Evolutionary conservation across 2,797 vertebrate species (phyloP).

Genomic region (Acipenser transmontanus): DNA sequence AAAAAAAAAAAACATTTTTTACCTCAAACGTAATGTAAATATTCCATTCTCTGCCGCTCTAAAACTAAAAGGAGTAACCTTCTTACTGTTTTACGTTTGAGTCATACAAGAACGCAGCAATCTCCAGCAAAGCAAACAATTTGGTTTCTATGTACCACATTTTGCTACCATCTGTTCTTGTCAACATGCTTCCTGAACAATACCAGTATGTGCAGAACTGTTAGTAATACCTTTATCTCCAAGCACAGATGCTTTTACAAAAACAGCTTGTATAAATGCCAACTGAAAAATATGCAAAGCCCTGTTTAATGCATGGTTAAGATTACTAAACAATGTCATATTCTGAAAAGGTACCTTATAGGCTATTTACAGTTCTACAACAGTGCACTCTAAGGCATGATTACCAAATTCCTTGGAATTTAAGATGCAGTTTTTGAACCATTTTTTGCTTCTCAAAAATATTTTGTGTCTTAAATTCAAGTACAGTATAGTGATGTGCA

Average conservation of each 20-base stretch:
- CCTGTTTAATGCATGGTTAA: not conserved
- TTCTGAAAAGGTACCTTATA: no score
- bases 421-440: no score
- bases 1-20: no score
- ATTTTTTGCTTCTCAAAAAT: no score
- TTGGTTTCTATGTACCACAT: slow-evolving; percentile 11
- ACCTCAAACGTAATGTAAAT: no score
- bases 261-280: no score
- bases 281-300: not conserved
- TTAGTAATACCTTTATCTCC: slow-evolving; percentile 37
- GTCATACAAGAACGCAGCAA: slow-evolving; percentile 9
- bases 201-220: slow-evolving; percentile 62
- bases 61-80: not conserved
- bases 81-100: not conserved
- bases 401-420: no score
- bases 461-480: no score
- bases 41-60: not conserved
- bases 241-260: not conserved
- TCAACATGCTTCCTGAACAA: slow-evolving; percentile 47
- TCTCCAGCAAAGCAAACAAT: not conserved
- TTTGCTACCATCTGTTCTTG: slow-evolving; percentile 15
- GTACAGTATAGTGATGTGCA: no score
- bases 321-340: no score
- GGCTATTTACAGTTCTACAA: no score
- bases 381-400: no score